Evolutionary conservation across 2,888 invertebrate species (phyloP).

Genomic region (Scaptomyza tumidula): DNA sequence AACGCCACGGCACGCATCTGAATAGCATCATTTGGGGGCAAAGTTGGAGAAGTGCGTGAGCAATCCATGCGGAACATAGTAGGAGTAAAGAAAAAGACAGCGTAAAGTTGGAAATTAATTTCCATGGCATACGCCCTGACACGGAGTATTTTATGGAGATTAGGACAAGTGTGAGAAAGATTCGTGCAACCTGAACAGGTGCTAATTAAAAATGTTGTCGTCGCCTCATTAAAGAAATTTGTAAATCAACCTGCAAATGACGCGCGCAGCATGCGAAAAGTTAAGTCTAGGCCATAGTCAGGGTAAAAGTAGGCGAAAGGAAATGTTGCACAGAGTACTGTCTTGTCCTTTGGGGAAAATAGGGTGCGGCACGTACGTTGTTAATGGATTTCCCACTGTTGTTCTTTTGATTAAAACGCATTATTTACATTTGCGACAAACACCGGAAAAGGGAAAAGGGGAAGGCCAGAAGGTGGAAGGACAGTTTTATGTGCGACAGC

Average conservation of each 20-base stretch:
- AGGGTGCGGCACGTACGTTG: constrained; percentile 86
- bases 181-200: constrained; percentile 69
- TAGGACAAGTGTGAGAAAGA: constrained; percentile 38
- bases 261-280: constrained; percentile 46
- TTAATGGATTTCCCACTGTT: constrained; percentile 68
- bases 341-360: constrained; percentile 18
- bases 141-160: constrained; percentile 56
- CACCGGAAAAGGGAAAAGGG: background rate
- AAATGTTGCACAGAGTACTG: background rate
- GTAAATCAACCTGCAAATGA: constrained; percentile 69
- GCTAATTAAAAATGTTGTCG: constrained; percentile 84
- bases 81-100: constrained; percentile 15
- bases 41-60: constrained; percentile 41
- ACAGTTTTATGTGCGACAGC: constrained; percentile 20
- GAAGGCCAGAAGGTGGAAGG: background rate
- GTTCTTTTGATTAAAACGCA: constrained; percentile 66
- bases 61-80: constrained; percentile 13
- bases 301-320: background rate
- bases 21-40: constrained; percentile 48
- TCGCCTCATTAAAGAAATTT: constrained; percentile 82
- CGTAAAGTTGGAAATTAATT: constrained; percentile 70
- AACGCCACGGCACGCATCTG: constrained; percentile 33
- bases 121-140: constrained; percentile 31
- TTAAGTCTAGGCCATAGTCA: constrained; percentile 21
- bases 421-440: constrained; percentile 65